Percentiles rank a stretch among this genome's conserved stretches.
phyloP scores from a whole-genome alignment of 2,113 vertebrate species.

The Scalopus aquaticus region DNA sequence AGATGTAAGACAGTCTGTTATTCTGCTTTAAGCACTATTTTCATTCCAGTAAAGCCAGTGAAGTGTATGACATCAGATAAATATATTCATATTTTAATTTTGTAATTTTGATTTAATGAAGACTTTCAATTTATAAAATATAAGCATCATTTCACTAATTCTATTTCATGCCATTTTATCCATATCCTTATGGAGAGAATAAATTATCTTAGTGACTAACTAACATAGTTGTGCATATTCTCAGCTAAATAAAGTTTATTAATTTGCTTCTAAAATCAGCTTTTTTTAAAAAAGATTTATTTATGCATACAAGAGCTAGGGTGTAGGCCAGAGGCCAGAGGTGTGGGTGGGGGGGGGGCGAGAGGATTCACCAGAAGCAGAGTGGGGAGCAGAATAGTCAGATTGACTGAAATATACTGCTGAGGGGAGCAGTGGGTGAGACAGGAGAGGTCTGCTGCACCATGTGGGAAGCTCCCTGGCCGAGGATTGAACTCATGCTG shows the following conservation, averaged over 20 bases:
- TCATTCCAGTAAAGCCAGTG: conserved; percentile 35
- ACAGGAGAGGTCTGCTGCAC: too few species aligned
- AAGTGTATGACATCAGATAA: conserved; percentile 56
- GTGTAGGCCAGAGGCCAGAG: too few species aligned
- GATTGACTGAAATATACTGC: too few species aligned
- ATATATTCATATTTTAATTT: conserved; percentile 45
- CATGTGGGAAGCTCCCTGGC: too few species aligned
- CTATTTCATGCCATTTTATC: not conserved
- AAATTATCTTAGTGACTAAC: not conserved
- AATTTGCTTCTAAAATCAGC: not conserved
- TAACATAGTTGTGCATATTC: not conserved
- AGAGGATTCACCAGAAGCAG: too few species aligned
- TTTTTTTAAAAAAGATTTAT: too few species aligned
- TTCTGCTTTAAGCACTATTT: conserved; percentile 56
- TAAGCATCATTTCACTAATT: conserved; percentile 40
- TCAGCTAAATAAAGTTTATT: not conserved
- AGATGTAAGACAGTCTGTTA: conserved; percentile 72
- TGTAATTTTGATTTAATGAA: conserved; percentile 20
- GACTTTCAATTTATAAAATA: not conserved
- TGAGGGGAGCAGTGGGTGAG: too few species aligned
- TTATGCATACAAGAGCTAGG: too few species aligned
- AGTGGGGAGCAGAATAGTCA: too few species aligned
- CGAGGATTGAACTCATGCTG: too few species aligned
- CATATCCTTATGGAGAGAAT: not conserved
- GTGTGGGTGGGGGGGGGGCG: too few species aligned